Percentiles rank a stretch among this genome's conserved stretches.
Conservation (phyloP, 2,113 vertebrate genomes). For the Notarius lentiginosus region DNA sequence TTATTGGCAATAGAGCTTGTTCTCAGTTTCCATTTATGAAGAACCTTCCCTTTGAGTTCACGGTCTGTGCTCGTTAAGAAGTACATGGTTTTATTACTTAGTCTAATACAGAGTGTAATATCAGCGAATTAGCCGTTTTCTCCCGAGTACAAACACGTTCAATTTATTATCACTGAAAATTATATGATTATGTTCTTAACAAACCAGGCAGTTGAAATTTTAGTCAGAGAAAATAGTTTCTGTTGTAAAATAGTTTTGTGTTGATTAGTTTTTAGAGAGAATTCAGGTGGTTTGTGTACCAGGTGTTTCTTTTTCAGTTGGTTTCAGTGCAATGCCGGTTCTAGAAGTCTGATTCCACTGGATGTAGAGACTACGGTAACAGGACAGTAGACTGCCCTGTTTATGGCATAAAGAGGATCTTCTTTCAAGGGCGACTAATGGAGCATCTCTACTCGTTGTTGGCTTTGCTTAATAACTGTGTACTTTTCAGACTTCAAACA, state of each 20-base stretch:
- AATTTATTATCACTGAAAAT: background rate
- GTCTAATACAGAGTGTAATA: background rate
- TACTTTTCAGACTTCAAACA: constrained; percentile 38
- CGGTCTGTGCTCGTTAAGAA: too few relatives aligned
- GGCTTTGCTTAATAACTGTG: constrained; percentile 42
- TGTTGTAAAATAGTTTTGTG: background rate
- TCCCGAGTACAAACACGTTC: too few relatives aligned
- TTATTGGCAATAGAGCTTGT: background rate
- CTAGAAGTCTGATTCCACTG: constrained; percentile 5
- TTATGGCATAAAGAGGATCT: constrained; percentile 45
- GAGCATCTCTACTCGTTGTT: constrained; percentile 41
- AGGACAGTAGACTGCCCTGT: constrained; percentile 23
- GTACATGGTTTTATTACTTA: background rate
- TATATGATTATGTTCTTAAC: background rate
- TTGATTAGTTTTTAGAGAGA: background rate
- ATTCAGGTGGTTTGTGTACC: background rate
- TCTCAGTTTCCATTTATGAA: background rate
- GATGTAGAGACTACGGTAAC: constrained; percentile 10
- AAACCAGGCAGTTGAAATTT: background rate
- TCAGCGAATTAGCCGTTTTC: background rate
- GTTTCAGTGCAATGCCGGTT: background rate
- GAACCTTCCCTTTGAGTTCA: too few relatives aligned
- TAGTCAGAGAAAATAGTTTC: background rate
- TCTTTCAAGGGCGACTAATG: constrained; percentile 41
- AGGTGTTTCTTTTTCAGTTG: background rate